Base-by-base conservation (phyloP, 2,113 vertebrate genomes). In the Trematomus loennbergii region DNA sequence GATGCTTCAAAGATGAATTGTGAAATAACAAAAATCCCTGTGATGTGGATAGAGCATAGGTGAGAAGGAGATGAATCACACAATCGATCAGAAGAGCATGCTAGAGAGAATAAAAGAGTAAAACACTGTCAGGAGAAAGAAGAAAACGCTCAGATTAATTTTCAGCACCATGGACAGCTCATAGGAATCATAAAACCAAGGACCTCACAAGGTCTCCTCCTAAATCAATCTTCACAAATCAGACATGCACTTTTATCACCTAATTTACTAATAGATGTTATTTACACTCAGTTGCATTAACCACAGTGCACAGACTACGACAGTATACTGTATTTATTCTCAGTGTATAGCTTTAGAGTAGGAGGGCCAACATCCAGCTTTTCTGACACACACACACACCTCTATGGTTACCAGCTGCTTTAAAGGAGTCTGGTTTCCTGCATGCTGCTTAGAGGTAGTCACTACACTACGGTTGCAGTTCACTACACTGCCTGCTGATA, bases 101-200 rank as follows among this genome's bases (percentile, higher is more conserved):
- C 20, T 20, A 45, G 33, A 17, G 43, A 65, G 16, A 11, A 67
- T 9, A 20, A 50, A 18, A 52, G 18, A 60, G 36, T 29, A 29
- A 29, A 4, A 69, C 50, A 17, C 13, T 15, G 57, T 54, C 1
- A 16, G 25, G 12, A 18, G 36, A 58, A 10, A 52, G 46, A 18
- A 25, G 13, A 62, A 60, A 29, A 48, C 2, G 0, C 5, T 2
- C 6, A 16, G 54, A 65, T 55, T 6, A 57, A 40, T 60, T 29
- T 88, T 81, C 86, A 90, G 91, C 25, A 89, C 86, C 83, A 67
- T 1, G 69, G 83, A 87, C 75, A 88, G 86, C 67, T 48, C 79
- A 61, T 0, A 18, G 6, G 2, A 16, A 55, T 58, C 64, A 55
- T 71, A 54, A 76, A 74, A 61, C 33, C 73, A 83, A 78, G 48